Conservation (phyloP, 2,888 invertebrate species). For the Lepidonotus clava region DNA sequence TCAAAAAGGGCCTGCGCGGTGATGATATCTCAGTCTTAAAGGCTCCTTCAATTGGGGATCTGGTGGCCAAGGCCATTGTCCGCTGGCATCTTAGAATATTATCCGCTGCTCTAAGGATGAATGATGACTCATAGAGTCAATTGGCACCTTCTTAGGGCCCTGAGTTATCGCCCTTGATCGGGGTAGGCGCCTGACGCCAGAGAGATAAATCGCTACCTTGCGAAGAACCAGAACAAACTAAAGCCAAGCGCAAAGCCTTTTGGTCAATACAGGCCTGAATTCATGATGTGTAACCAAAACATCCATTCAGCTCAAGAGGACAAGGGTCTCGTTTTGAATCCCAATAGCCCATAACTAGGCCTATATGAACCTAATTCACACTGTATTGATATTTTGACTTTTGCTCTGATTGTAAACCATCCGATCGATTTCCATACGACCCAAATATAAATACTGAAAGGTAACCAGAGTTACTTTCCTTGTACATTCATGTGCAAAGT, state of each 20-base stretch:
- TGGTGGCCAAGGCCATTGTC: not conserved
- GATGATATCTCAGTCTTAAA: not conserved
- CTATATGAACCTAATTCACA: too few species aligned
- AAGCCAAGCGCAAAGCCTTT: not conserved
- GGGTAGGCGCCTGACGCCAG: not conserved
- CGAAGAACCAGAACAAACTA: not conserved
- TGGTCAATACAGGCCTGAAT: not conserved
- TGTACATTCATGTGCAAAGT: too few species aligned
- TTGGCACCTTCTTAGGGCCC: not conserved
- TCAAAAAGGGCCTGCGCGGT: not conserved
- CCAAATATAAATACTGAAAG: too few species aligned
- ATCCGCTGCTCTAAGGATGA: constrained; percentile 7
- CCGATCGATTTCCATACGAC: too few species aligned
- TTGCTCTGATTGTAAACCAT: too few species aligned
- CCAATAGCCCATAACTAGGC: too few species aligned
- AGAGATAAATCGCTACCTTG: not conserved
- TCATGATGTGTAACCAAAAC: not conserved
- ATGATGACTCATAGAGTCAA: constrained; percentile 16
- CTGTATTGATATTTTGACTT: too few species aligned
- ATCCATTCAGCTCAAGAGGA: not conserved
- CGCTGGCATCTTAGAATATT: not conserved
- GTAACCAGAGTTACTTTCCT: too few species aligned
- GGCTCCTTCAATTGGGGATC: not conserved
- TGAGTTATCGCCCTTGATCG: not conserved
- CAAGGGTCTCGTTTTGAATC: not conserved